These are phyloP conservation scores for Abramis brama DNA, from an alignment of 2,113 vertebrate species.

Conservation along the genomic window DNA sequence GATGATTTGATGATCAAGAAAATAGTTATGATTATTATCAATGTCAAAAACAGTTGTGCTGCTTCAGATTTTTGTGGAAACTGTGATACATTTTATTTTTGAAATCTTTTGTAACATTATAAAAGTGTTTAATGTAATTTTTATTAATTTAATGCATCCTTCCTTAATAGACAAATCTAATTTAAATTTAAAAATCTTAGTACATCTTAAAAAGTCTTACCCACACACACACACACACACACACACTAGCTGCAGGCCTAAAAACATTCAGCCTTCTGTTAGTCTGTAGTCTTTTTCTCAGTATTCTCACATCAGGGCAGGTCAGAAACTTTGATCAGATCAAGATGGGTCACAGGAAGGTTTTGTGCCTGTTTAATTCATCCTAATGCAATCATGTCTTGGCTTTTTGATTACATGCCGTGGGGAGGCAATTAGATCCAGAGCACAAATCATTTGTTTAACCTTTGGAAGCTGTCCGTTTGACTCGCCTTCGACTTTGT, in stretches of 20 bases:
- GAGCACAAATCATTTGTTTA: conserved; percentile 52
- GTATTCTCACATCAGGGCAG: conserved; percentile 9
- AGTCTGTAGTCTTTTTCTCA: not conserved
- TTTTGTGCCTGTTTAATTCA: conserved; percentile 43
- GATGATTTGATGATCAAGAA: too few species aligned
- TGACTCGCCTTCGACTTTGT: conserved; percentile 3
- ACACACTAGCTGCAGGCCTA: not conserved
- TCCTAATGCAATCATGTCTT: conserved; percentile 52
- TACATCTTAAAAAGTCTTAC: too few species aligned
- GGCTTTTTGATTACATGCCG: conserved; percentile 52
- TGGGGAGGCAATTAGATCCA: conserved; percentile 54
- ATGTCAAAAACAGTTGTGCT: too few species aligned
- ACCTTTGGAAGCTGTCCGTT: conserved; percentile 56
- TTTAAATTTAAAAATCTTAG: too few species aligned
- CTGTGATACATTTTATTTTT: too few species aligned
- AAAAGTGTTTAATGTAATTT: too few species aligned
- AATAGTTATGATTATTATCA: too few species aligned
- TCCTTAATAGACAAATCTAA: too few species aligned
- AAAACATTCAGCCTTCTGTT: not conserved
- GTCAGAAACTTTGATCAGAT: conserved; percentile 6
- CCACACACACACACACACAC: not conserved
- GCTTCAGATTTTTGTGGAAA: too few species aligned
- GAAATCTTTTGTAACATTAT: too few species aligned
- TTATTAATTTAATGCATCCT: too few species aligned
- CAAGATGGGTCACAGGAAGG: not conserved